phyloP scores from a whole-genome alignment of 2,888 invertebrate species.

The Beris chalybata region DNA sequence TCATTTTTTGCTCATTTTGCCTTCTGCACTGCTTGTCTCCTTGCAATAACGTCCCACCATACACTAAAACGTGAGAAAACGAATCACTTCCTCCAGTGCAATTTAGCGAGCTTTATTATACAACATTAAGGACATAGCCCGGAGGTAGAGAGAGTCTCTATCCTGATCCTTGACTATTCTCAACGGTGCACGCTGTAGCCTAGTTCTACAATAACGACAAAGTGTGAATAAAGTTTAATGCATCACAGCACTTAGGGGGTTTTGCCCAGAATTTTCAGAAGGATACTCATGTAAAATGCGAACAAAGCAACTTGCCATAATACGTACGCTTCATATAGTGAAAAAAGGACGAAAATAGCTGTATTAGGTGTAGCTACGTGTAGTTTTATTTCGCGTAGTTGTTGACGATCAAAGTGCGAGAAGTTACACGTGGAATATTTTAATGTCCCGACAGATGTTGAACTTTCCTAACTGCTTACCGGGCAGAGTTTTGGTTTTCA shows the following conservation, averaged over 20 bases:
- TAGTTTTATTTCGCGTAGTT: conserved; percentile 12
- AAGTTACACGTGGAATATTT: conserved; percentile 35
- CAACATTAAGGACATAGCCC: conserved; percentile 5
- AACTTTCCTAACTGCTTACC: conserved; percentile 11
- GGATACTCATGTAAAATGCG: no score
- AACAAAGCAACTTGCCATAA: no score
- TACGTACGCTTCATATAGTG: not conserved
- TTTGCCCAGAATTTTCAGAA: no score
- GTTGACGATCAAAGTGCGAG: conserved; percentile 32
- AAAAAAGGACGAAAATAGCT: not conserved
- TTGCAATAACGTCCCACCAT: conserved; percentile 15
- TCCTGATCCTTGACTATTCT: no score
- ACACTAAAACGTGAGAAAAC: conserved; percentile 28
- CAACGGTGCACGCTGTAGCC: no score
- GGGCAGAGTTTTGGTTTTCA: no score
- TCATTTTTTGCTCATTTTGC: not conserved
- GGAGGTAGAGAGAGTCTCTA: no score
- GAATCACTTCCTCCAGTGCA: conserved; percentile 28
- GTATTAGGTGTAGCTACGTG: no score
- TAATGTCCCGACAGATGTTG: conserved; percentile 30
- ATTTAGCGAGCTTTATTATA: conserved; percentile 27
- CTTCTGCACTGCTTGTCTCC: conserved; percentile 17
- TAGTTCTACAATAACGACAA: conserved; percentile 30
- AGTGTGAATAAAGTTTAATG: conserved; percentile 38
- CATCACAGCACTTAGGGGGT: conserved; percentile 23